Conservation (phyloP, 2,797 vertebrate genomes). For the Danio choprae region DNA sequence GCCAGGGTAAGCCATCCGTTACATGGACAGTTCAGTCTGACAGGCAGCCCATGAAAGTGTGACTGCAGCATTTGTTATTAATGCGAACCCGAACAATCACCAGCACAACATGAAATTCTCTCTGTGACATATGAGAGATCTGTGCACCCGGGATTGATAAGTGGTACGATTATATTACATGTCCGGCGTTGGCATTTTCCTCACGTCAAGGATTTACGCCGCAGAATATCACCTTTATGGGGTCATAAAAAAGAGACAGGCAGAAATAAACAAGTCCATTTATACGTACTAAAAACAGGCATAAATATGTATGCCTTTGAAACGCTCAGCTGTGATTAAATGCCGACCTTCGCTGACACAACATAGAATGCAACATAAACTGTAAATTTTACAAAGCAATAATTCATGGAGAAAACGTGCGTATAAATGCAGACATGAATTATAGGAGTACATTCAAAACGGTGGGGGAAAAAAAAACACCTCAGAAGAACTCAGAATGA, state of each 20-base stretch:
- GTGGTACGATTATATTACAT: slow-evolving; percentile 43
- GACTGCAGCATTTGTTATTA: slow-evolving; percentile 49
- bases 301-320: slow-evolving; percentile 49
- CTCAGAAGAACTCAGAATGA: slow-evolving; percentile 39
- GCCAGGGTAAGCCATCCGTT: slow-evolving; percentile 55
- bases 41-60: slow-evolving; percentile 51
- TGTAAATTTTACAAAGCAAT: slow-evolving; percentile 43
- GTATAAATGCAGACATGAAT: neutral
- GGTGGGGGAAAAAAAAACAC: neutral
- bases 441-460: slow-evolving; percentile 20
- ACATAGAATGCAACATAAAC: slow-evolving; percentile 38
- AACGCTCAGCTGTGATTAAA: slow-evolving; percentile 46
- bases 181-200: slow-evolving; percentile 33
- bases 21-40: slow-evolving; percentile 38
- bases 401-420: slow-evolving; percentile 20
- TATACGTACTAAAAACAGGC: slow-evolving; percentile 53
- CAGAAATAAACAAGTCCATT: slow-evolving; percentile 58
- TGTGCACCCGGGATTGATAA: slow-evolving; percentile 41
- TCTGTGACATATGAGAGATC: slow-evolving; percentile 34
- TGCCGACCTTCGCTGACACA: slow-evolving; percentile 27
- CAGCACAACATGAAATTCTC: slow-evolving; percentile 29
- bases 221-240: slow-evolving; percentile 52
- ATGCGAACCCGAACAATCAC: slow-evolving; percentile 48
- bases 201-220: slow-evolving; percentile 44
- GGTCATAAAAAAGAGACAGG: slow-evolving; percentile 52